Evolutionary conservation across 2,113 vertebrate genomes (phyloP).

Genomic region (Microtus oregoni): DNA sequence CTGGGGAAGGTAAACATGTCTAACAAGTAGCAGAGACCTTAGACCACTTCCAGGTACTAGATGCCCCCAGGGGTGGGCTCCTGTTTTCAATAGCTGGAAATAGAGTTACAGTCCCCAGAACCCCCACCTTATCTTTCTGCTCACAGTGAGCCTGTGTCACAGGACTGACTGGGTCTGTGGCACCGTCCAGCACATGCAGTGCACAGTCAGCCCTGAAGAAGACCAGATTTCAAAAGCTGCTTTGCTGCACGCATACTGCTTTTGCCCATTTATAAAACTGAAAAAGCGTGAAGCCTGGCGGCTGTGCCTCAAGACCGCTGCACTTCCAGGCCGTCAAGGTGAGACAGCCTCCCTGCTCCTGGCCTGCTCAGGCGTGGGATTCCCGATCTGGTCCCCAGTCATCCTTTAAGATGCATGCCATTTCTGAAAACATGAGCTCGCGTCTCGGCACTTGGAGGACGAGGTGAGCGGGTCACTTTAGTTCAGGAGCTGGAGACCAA

Average conservation of each 20-base stretch:
- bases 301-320: neutral
- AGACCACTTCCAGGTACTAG: neutral
- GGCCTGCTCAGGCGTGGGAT: neutral
- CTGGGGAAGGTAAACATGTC: neutral
- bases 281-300: neutral
- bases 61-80: neutral
- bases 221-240: neutral
- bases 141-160: too few species aligned
- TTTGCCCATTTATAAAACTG: too few species aligned
- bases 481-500: neutral
- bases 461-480: neutral
- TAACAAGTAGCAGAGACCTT: neutral
- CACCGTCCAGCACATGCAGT: neutral
- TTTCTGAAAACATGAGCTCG: neutral
- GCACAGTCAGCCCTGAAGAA: neutral
- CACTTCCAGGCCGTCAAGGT: neutral
- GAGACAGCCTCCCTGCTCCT: neutral
- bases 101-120: neutral
- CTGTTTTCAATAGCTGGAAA: neutral
- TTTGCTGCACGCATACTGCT: neutral
- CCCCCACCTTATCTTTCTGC: neutral
- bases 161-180: neutral
- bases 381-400: neutral
- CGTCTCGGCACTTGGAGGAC: neutral
- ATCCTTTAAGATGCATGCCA: neutral